Base-by-base conservation (phyloP, 2,888 invertebrate species). In the Drosophila barbarae region DNA sequence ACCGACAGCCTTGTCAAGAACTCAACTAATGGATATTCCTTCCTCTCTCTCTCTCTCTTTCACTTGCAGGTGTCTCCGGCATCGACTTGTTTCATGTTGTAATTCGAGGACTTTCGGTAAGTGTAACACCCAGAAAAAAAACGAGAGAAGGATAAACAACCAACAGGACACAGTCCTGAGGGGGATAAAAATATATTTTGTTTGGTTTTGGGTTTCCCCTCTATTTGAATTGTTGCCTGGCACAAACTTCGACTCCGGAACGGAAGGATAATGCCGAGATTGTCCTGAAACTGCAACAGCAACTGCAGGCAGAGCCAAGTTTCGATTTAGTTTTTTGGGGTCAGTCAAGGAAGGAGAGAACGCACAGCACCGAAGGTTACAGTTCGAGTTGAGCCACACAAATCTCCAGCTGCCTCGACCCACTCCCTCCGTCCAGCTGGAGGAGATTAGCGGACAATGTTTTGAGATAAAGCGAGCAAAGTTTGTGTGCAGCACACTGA, bases 71-170 rank as follows among this genome's bases (percentile, higher is more conserved):
- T 82, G 79, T 79, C 75, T 61, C 66, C 77, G 61, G 66, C 73
- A 71, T 71, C 72, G 80, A 73, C 70, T 71, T 78, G 67, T 84
- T 84, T 79, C 69, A 84, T 82, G 84, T 84, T 82, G 82, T 84
- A 82, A 82, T 72, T 76, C 75, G 74, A 65, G 71, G 69, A 76
- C 69, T 75, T 82, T 77, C 61, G 84, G 81, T 82, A 75, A 82
- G 84, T 77, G 50, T 52, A 38, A 38, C 12, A 30, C 12, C 38
- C 9, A 13, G 21, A 23, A 51, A n/a, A 10, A 26, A 26, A 18
- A 35, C n/a, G 44, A 34, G 46, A 46, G 34, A 35, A 28, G 35
- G 7, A 39, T 18, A 49, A 18, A 8, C 35, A 23, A 21, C 18
- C 6, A 18, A 57, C 38, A 51, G 54, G 54, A 49, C 21, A 35